Conservation (phyloP, 2,113 vertebrate species). For the Oreocharis arfaki region DNA sequence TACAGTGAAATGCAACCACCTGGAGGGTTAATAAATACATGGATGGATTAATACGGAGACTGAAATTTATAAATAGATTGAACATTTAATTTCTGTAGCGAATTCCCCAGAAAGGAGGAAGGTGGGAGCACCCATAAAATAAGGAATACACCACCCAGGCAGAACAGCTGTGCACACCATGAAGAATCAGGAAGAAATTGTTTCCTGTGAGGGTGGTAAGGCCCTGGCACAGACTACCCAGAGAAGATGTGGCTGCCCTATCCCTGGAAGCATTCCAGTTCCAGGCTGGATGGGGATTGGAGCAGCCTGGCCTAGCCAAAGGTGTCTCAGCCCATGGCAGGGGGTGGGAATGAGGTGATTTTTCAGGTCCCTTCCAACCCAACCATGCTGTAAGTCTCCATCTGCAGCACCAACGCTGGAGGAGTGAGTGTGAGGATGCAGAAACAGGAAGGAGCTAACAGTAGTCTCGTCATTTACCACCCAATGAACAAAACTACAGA, state of each 20-base stretch:
- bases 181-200: background rate
- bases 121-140: background rate
- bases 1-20: background rate
- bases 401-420: accelerated
- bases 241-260: background rate
- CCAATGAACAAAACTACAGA: background rate
- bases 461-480: background rate
- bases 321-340: background rate
- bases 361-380: background rate
- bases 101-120: background rate
- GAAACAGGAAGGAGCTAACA: background rate
- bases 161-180: background rate
- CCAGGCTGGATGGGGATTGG: background rate
- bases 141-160: background rate
- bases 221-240: background rate
- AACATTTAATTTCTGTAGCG: background rate
- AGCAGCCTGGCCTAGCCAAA: background rate
- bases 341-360: background rate
- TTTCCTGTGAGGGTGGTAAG: background rate
- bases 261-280: background rate
- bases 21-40: background rate
- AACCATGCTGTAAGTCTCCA: background rate
- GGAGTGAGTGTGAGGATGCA: background rate
- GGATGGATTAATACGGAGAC: background rate
- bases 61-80: background rate